Conservation (phyloP, 2,113 vertebrate genomes). For the Climacteris rufus region DNA sequence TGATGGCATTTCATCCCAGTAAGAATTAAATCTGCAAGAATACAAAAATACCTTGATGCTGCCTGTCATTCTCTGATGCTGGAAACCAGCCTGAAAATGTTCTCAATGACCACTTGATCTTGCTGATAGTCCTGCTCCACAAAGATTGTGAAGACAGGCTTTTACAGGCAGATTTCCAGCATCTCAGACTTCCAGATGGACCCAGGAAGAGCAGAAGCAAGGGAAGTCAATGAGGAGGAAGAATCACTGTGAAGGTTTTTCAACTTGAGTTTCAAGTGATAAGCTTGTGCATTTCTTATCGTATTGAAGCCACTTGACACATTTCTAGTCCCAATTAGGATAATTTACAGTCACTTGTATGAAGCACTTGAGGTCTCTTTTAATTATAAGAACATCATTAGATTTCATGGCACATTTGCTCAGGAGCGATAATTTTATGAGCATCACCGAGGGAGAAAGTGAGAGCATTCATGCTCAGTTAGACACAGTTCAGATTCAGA, state of each 20-base stretch:
- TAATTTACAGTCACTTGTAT: constrained; percentile 45
- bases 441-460: neutral
- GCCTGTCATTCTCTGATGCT: neutral
- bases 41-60: neutral
- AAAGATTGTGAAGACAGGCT: neutral
- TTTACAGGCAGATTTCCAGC: constrained; percentile 23
- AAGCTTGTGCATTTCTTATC: neutral
- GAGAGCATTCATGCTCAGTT: constrained; percentile 33
- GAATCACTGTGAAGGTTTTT: constrained; percentile 3
- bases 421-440: constrained; percentile 31
- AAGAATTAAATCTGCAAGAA: neutral
- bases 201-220: neutral
- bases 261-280: neutral
- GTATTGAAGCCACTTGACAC: neutral
- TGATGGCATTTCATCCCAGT: neutral
- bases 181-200: constrained; percentile 12
- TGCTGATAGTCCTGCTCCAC: neutral
- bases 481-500: constrained; percentile 10
- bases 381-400: constrained; percentile 61
- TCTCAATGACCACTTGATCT: neutral
- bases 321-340: constrained; percentile 28
- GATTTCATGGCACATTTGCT: constrained; percentile 55
- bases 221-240: neutral
- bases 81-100: constrained; percentile 5
- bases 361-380: constrained; percentile 47